Base-by-base conservation (phyloP, 2,797 vertebrate genomes). In the Acrossocheilus wenchowensis region DNA sequence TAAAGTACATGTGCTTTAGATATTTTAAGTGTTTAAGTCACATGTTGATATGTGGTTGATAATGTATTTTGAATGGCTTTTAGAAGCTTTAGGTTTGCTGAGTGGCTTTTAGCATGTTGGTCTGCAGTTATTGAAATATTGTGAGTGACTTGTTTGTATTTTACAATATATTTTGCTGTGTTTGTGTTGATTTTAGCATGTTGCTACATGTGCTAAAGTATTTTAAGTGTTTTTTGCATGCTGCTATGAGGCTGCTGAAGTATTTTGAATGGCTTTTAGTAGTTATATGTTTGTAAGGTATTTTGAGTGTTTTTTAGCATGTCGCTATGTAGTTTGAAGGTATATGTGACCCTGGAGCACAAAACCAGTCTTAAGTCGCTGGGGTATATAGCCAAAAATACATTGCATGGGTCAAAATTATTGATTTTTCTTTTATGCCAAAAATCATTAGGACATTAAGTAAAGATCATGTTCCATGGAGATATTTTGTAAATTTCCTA, bases 151-250 rank as follows among this genome's bases (percentile, higher is more conserved):
- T 64, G 8, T 64, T 30, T 30, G 26, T 5, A 15, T 64, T 30
- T 64, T 5, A 62, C 23, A 11, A 62, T 62, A n/a, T 10, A 12
- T 10, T 43, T 26, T 12, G 60, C 54, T 23, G 54, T 23, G 23
- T 57, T 10, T 57, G 8, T 9, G 21, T 57, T 10, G 8, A 57
- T 23, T 57, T 23, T 23, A 60, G 9, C 57, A 60, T 57, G 3
- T 60, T 5, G n/a, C 11, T 62, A 26, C n/a, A 6, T 30, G n/a
- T 5, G 5, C 73, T 72, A 26, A 50, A 4, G 26, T 50, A 19
- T 74, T 74, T 74, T 19, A 48, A 74, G 4, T 62, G 60, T 62
- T 26, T 52, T 26, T 74, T 50, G n/a, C 41, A 73, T 48, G 71
- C 26, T 19, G 15, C 17, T 66, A 34, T 7, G 6, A 17, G 64